Evolutionary conservation across 2,113 vertebrate species (phyloP), one percentile per base, ranked within the genome.

Genomic region (Diadophis punctatus): DNA sequence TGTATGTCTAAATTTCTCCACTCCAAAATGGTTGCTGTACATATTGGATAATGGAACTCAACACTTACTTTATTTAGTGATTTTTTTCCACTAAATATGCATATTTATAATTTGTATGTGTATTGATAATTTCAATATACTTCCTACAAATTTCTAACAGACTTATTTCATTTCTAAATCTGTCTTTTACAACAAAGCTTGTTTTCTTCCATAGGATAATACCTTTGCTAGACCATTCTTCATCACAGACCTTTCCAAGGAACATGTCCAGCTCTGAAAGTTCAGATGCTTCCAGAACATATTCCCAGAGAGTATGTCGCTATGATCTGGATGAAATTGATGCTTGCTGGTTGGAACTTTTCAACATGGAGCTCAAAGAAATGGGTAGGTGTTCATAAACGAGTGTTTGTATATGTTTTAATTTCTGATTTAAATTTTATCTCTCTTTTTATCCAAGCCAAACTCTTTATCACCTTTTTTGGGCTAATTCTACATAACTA

Each of bases 241-340:
- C 93, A n/a, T 55, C 92, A 1, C 97, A 96, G 86, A 94, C 93
- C 48, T 97, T 96, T 89, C 97, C 95, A 0, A 93, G 95, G 11
- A 93, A 94, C 95, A 92, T 93, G 27, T 94, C 96, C 49, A 93
- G 92, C 94, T 96, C 96, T 0, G 95, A 96, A 91, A 96, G 97
- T 92, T 97, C 97, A 0, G 98, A 98, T 87, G 97, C 95, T 16
- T 96, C 95, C 1, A 97, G 97, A 93, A 97, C 97, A 5, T 96
- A 97, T 43, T 96, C 98, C 90, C 97, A 98, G 56, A 98, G 97
- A 55, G 93, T 98, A 95, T 98, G 98, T 96, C 98, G 98, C 96
- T 99, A 99, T n/a, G 98, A 99, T 98, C 98, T 99, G 97, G 99
- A 99, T 0, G 99, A 99, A 96, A 98, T 99, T 8, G 99, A 99